Conservation (phyloP, 2,113 vertebrate genomes). For the Ammodytes marinus region DNA sequence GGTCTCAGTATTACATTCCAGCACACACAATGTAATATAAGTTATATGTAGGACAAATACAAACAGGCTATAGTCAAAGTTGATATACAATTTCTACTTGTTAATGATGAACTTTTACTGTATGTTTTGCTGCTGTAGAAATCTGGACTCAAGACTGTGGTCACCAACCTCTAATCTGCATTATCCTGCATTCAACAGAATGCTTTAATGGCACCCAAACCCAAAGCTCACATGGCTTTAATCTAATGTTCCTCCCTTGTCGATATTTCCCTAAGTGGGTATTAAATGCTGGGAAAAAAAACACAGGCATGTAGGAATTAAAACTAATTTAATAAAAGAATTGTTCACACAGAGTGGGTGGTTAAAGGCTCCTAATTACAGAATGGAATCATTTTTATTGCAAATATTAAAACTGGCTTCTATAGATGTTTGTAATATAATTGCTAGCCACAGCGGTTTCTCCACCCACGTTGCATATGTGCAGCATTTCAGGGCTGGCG, state of each 20-base stretch:
- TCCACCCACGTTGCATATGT: slow-evolving; percentile 32
- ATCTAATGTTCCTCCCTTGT: slow-evolving; percentile 29
- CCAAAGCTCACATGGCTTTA: slow-evolving; percentile 38
- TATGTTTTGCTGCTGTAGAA: neutral
- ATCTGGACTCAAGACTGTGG: neutral
- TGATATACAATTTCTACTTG: neutral
- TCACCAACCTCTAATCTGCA: neutral
- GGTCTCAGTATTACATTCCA: neutral
- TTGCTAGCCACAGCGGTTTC: slow-evolving; percentile 18
- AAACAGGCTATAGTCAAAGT: neutral
- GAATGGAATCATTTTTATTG: slow-evolving; percentile 64
- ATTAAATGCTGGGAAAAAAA: slow-evolving; percentile 61
- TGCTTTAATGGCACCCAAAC: slow-evolving; percentile 3
- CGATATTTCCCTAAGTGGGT: slow-evolving; percentile 56
- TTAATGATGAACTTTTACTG: neutral
- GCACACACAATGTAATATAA: neutral
- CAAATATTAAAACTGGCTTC: slow-evolving; percentile 64
- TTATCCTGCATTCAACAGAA: slow-evolving; percentile 7
- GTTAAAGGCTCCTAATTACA: slow-evolving; percentile 63
- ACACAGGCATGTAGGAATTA: slow-evolving; percentile 12
- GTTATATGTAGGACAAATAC: neutral
- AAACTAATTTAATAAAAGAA: slow-evolving; percentile 42
- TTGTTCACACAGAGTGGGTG: slow-evolving; percentile 46
- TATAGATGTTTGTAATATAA: slow-evolving; percentile 44
- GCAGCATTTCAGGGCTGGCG: slow-evolving; percentile 8